Conservation (phyloP, 2,797 vertebrate species). For the Macroramphosus scolopax region DNA sequence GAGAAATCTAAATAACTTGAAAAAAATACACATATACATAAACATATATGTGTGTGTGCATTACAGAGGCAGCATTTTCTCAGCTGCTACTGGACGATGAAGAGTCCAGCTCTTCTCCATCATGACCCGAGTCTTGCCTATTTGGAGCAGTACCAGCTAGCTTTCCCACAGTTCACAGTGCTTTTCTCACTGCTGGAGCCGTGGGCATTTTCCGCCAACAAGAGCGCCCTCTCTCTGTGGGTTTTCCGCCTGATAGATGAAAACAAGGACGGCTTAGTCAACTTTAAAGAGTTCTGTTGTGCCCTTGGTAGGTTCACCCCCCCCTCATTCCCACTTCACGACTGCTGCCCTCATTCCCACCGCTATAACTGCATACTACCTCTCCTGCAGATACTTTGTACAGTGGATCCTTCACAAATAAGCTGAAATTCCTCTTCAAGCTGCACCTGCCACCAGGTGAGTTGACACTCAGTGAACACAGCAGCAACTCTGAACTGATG, state of each 20-base stretch:
- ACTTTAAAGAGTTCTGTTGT: conserved; percentile 93
- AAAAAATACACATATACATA: conserved; percentile 1
- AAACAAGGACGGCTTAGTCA: conserved; percentile 87
- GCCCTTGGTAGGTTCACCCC: conserved; percentile 79
- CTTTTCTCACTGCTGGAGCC: conserved; percentile 90
- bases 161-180: conserved; percentile 87
- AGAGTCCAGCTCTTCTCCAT: conserved; percentile 82
- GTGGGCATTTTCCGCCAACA: conserved; percentile 85
- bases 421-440: conserved; percentile 96
- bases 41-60: too few species aligned
- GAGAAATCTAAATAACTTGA: too few species aligned
- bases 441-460: conserved; percentile 94
- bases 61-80: conserved; percentile 93
- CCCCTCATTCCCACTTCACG: neutral
- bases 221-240: conserved; percentile 86
- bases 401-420: conserved; percentile 92
- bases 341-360: neutral
- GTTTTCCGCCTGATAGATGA: conserved; percentile 90
- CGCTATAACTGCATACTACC: conserved; percentile 25
- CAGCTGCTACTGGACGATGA: conserved; percentile 90
- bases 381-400: conserved; percentile 86
- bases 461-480: conserved; percentile 17
- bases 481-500: too few species aligned
- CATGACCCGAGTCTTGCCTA: conserved; percentile 95
- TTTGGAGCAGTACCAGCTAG: conserved; percentile 93